Percentiles rank a stretch among this genome's conserved stretches.
These are phyloP conservation scores for Halcyon badia DNA, from an alignment of 2,797 vertebrate genomes.

Conservation along the genomic window DNA sequence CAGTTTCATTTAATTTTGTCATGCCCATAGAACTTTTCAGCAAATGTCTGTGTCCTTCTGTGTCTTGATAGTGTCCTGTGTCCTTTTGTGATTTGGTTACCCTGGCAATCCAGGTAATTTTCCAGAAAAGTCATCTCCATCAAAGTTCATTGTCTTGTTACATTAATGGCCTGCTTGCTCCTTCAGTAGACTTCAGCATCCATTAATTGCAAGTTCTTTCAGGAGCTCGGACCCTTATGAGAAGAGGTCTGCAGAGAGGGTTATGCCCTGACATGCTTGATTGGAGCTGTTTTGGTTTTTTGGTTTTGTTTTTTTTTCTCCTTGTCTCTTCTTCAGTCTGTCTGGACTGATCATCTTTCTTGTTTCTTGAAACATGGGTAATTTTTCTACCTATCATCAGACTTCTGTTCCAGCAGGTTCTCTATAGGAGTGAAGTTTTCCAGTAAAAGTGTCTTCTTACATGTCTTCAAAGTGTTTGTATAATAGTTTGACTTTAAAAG, in stretches of 20 bases:
- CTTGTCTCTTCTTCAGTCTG: neutral
- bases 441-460: neutral
- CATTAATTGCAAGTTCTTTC: neutral
- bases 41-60: neutral
- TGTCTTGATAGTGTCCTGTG: neutral
- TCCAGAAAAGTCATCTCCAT: slow-evolving; percentile 24
- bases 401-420: neutral
- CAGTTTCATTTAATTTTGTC: slow-evolving; percentile 41
- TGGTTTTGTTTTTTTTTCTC: neutral
- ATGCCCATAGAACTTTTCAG: slow-evolving; percentile 3
- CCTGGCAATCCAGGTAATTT: slow-evolving; percentile 37
- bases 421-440: neutral
- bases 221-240: neutral
- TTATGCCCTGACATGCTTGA: neutral
- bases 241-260: neutral
- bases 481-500: neutral
- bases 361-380: neutral
- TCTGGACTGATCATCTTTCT: neutral
- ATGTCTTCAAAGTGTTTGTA: neutral
- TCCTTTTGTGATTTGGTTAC: slow-evolving; percentile 43
- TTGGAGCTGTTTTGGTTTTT: neutral
- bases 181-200: neutral
- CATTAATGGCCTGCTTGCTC: neutral
- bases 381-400: neutral
- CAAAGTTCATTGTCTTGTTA: neutral